These are phyloP conservation scores for Phaethornis superciliosus DNA, from an alignment of 2,113 vertebrate genomes.

Conservation along the genomic window DNA sequence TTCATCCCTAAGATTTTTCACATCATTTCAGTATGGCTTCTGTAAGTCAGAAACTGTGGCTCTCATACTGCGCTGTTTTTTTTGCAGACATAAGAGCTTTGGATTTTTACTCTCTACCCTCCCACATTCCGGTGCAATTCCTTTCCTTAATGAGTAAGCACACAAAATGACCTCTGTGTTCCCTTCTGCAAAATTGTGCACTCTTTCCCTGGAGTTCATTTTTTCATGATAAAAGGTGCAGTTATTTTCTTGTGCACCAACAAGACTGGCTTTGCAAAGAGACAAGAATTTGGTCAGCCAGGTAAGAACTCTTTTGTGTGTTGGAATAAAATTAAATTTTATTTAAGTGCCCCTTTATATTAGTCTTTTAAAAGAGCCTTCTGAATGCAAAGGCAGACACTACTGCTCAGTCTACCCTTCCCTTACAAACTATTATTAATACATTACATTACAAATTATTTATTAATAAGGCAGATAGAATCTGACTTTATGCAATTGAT, in stretches of 20 bases:
- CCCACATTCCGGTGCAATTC: slow-evolving; percentile 44
- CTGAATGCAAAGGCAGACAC: background rate
- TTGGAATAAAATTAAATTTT: background rate
- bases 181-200: background rate
- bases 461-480: background rate
- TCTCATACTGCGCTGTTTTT: background rate
- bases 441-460: background rate
- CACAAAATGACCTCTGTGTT: slow-evolving; percentile 38
- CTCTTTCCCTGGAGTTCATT: background rate
- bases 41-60: background rate
- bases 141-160: slow-evolving; percentile 37
- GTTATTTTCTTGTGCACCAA: background rate
- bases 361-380: background rate
- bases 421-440: no score
- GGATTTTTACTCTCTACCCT: background rate
- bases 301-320: background rate
- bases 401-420: background rate
- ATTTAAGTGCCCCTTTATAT: background rate
- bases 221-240: slow-evolving; percentile 13
- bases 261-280: background rate
- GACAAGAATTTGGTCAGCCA: background rate
- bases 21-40: background rate
- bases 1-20: slow-evolving; percentile 1
- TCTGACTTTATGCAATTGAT: background rate
- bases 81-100: background rate